These are phyloP conservation scores for Hirtodrosophila alboralis DNA, from an alignment of 2,888 invertebrate genomes.

Conservation along the genomic window DNA sequence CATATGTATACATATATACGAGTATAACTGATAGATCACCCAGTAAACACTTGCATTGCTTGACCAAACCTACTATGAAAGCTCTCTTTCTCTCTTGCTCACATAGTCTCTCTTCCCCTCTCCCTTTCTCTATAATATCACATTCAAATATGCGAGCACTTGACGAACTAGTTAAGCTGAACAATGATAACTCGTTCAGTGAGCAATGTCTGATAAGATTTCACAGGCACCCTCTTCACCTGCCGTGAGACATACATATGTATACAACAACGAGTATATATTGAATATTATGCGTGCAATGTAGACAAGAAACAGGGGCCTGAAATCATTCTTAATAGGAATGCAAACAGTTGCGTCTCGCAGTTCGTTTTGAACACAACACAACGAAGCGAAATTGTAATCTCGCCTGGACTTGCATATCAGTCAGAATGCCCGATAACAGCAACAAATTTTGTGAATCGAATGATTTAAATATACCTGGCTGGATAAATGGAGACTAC, in stretches of 20 bases:
- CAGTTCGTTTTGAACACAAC: constrained; percentile 40
- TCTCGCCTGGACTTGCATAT: constrained; percentile 6
- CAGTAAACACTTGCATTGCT: constrained; percentile 22
- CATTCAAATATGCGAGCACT: constrained; percentile 22
- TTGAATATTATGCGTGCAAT: constrained; percentile 37
- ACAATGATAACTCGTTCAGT: constrained; percentile 51
- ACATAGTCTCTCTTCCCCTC: background rate
- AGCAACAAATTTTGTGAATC: constrained; percentile 66
- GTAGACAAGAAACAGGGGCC: constrained; percentile 41
- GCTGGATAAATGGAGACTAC: constrained; percentile 77
- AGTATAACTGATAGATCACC: constrained; percentile 6
- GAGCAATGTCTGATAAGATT: constrained; percentile 44
- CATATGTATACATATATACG: too few relatives aligned
- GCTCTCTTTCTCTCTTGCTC: background rate
- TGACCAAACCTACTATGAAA: constrained; percentile 1
- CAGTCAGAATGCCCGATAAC: constrained; percentile 71
- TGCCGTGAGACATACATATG: constrained; percentile 26
- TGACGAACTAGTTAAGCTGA: constrained; percentile 62
- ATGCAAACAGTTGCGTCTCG: constrained; percentile 60
- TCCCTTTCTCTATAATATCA: constrained; percentile 3
- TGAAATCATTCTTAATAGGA: constrained; percentile 64
- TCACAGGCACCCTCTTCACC: constrained; percentile 30
- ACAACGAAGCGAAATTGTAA: constrained; percentile 10
- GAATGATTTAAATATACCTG: constrained; percentile 65
- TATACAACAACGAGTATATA: background rate